Conservation (phyloP, 1,140 invertebrate species). For the Pachypsylla venusta region DNA sequence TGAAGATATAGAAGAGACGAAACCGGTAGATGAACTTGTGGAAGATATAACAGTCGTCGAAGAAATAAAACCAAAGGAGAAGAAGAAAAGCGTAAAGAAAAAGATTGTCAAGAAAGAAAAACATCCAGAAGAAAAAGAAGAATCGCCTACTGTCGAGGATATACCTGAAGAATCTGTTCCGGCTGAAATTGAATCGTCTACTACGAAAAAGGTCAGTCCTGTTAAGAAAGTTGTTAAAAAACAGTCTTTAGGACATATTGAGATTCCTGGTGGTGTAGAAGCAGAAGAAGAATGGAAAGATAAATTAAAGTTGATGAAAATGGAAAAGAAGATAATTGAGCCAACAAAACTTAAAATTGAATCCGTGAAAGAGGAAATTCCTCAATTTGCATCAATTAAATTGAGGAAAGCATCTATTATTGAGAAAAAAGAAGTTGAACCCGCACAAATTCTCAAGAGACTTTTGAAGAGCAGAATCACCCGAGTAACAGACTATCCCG, state of each 20-base stretch:
- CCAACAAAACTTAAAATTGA: constrained; percentile 22
- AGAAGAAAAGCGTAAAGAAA: constrained; percentile 20
- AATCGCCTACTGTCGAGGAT: constrained; percentile 8
- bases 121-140: constrained; percentile 20
- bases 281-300: constrained; percentile 12
- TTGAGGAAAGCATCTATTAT: constrained; percentile 39
- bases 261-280: constrained; percentile 19
- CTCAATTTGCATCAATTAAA: constrained; percentile 43
- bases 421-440: constrained; percentile 35
- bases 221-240: too few species aligned
- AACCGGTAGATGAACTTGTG: too few species aligned
- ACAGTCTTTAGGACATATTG: too few species aligned
- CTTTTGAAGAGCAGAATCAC: constrained; percentile 45
- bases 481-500: constrained; percentile 30
- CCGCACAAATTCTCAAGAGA: constrained; percentile 41
- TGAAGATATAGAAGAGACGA: too few species aligned
- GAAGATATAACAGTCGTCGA: too few species aligned
- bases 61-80: constrained; percentile 28
- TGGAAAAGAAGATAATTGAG: constrained; percentile 31
- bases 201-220: too few species aligned
- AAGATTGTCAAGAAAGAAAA: constrained; percentile 25
- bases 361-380: constrained; percentile 29
- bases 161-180: constrained; percentile 15
- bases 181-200: too few species aligned
- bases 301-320: constrained; percentile 14